phyloP scores from a whole-genome alignment of 2,888 invertebrate genomes.

The Pyrocoelia pectoralis region DNA sequence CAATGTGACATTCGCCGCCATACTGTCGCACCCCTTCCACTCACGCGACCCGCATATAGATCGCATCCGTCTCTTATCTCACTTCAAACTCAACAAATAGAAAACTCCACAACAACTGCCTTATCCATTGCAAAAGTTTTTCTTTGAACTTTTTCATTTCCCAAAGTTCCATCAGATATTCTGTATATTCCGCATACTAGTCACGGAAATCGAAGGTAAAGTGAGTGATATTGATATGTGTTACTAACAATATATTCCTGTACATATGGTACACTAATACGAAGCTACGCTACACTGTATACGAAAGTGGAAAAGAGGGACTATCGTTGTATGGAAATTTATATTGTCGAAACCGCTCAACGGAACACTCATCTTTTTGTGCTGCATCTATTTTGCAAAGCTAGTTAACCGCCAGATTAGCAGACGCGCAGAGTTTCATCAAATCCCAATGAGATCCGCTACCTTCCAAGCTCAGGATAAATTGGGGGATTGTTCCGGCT shows the following conservation, averaged over 20 bases:
- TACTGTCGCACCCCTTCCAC: slow-evolving; percentile 59
- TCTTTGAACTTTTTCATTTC: slow-evolving; percentile 54
- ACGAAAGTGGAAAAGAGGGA: not conserved
- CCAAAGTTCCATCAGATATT: slow-evolving; percentile 54
- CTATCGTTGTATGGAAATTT: not conserved
- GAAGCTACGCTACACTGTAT: not conserved
- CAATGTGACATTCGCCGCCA: slow-evolving; percentile 61
- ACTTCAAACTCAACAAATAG: slow-evolving; percentile 59
- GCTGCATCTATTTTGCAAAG: slow-evolving; percentile 60
- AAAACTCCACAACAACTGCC: slow-evolving; percentile 56
- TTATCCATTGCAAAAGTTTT: slow-evolving; percentile 53
- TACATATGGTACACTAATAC: slow-evolving; percentile 13
- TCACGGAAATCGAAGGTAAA: slow-evolving; percentile 26
- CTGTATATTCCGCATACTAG: slow-evolving; percentile 36
- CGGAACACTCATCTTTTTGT: slow-evolving; percentile 41
- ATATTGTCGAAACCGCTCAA: slow-evolving; percentile 18
- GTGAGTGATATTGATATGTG: slow-evolving; percentile 24
- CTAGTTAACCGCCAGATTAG: slow-evolving; percentile 62
- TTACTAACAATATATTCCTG: slow-evolving; percentile 16
- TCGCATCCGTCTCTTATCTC: slow-evolving; percentile 54
- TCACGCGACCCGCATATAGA: slow-evolving; percentile 59
- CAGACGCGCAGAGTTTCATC: slow-evolving; percentile 60
- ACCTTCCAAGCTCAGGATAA: slow-evolving; percentile 59
- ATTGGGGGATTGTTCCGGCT: slow-evolving; percentile 61
- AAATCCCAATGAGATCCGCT: slow-evolving; percentile 62